A percentile compares a stretch with the other conserved stretches of the same genome.
Evolutionary conservation across 2,888 invertebrate genomes (phyloP).

Genomic region (Sesia apiformis): DNA sequence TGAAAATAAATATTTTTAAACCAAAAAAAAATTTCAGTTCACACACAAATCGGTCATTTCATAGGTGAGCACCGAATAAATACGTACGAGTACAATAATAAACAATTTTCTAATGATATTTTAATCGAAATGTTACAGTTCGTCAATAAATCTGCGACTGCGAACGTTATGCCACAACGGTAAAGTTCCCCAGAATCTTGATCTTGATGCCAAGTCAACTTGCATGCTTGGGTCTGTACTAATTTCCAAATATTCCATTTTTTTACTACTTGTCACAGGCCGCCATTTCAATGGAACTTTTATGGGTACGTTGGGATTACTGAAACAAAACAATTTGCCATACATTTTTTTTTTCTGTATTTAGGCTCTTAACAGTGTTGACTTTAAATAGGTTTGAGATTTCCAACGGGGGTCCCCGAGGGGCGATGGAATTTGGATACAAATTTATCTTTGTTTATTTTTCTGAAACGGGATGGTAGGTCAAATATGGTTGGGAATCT

Average conservation of each 20-base stretch:
- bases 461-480: no score
- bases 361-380: no score
- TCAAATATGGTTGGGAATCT: no score
- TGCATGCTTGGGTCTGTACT: conserved; percentile 64
- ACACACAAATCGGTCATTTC: neutral
- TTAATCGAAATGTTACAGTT: conserved; percentile 38
- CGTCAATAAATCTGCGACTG: conserved; percentile 42
- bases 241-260: conserved; percentile 74
- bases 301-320: conserved; percentile 76
- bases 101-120: no score
- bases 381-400: no score
- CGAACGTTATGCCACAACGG: conserved; percentile 54
- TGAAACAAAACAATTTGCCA: conserved; percentile 33
- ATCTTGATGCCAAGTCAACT: conserved; percentile 70
- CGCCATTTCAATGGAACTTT: conserved; percentile 75
- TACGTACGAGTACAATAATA: no score
- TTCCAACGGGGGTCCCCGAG: no score
- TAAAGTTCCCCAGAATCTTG: conserved; percentile 77
- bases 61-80: no score
- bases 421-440: no score
- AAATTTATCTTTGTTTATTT: no score
- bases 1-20: neutral
- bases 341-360: no score
- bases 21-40: neutral
- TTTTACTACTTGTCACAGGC: conserved; percentile 56